phyloP scores from a whole-genome alignment of 2,888 invertebrate species.

The Chironomus tentans region DNA sequence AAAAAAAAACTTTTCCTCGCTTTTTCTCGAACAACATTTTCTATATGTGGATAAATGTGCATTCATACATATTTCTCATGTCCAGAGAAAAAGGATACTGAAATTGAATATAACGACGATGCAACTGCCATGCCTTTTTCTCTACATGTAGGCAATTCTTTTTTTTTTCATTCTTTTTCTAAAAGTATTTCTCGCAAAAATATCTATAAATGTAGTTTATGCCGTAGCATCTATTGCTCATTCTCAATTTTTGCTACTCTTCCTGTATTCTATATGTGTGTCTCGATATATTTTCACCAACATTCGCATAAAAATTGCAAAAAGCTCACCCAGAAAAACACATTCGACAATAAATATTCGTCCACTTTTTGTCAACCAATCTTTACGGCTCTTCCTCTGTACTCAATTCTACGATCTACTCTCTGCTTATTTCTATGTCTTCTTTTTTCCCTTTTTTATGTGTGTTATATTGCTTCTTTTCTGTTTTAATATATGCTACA shows the following conservation, averaged over 20 bases:
- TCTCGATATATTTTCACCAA: neutral
- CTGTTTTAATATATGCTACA: no score
- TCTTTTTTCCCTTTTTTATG: neutral
- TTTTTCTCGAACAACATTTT: neutral
- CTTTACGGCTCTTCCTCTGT: neutral
- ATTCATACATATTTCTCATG: neutral
- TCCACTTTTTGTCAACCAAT: slow-evolving; percentile 6
- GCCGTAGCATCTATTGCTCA: neutral
- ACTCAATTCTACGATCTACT: neutral
- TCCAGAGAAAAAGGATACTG: slow-evolving; percentile 2
- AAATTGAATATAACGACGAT: slow-evolving; percentile 8
- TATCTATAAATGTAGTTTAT: neutral
- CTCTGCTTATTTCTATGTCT: neutral
- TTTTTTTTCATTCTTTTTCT: neutral
- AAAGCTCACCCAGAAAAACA: slow-evolving; percentile 7
- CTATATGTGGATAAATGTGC: neutral
- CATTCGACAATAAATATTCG: slow-evolving; percentile 13
- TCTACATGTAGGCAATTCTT: neutral
- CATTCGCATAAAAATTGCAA: slow-evolving; percentile 20
- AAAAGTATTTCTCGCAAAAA: neutral
- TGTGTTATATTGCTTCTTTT: no score
- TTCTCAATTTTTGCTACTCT: no score
- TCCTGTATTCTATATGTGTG: neutral
- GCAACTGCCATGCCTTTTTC: neutral
- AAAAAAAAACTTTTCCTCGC: neutral